Percentiles rank a stretch among this genome's conserved stretches.
These are phyloP conservation scores for Ericerus pela DNA, from an alignment of 1,140 invertebrate species.

Conservation along the genomic window DNA sequence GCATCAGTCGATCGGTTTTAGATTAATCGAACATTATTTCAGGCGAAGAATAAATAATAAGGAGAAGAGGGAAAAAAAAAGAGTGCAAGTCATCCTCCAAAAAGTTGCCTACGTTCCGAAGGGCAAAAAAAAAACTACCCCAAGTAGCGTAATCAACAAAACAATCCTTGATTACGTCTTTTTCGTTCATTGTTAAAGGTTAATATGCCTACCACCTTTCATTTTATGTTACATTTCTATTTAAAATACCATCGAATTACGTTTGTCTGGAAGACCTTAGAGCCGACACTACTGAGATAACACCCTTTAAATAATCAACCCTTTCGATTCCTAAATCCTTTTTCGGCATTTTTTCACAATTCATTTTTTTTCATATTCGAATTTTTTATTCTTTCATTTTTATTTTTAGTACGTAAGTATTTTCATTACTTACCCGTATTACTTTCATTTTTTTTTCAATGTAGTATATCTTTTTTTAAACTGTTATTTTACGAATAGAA, in stretches of 20 bases:
- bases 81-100: not conserved
- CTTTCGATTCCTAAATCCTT: too few relatives aligned
- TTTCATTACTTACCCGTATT: too few relatives aligned
- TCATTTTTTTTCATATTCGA: too few relatives aligned
- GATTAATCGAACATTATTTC: too few relatives aligned
- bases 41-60: too few relatives aligned
- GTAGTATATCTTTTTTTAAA: too few relatives aligned
- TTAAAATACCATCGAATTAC: constrained; percentile 10
- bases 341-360: too few relatives aligned
- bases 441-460: too few relatives aligned
- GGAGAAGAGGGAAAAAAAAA: constrained; percentile 2
- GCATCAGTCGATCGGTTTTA: too few relatives aligned
- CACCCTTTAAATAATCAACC: constrained; percentile 1
- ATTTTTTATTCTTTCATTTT: too few relatives aligned
- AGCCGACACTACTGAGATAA: not conserved
- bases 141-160: not conserved
- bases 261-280: not conserved
- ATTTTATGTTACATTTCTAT: constrained; percentile 8
- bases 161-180: constrained; percentile 7
- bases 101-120: not conserved
- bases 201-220: constrained; percentile 10
- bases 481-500: too few relatives aligned
- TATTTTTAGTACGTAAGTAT: too few relatives aligned
- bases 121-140: constrained; percentile 3
- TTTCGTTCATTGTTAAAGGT: constrained; percentile 1